Percentiles rank a stretch among this genome's conserved stretches.
These are phyloP conservation scores for Liasis olivaceus DNA, from an alignment of 2,797 vertebrate genomes.

Conservation along the genomic window DNA sequence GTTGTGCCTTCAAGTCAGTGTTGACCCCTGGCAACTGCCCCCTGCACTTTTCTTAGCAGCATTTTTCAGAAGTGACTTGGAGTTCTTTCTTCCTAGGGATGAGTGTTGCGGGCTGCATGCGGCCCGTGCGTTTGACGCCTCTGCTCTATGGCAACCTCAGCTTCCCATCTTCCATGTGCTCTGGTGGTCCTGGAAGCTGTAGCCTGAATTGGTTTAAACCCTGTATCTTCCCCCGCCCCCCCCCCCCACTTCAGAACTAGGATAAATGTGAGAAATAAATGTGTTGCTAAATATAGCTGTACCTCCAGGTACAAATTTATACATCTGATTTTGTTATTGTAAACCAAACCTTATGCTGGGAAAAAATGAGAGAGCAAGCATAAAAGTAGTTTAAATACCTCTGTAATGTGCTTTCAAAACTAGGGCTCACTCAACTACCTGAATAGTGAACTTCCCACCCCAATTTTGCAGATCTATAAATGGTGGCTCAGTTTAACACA, in stretches of 20 bases:
- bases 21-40: no score
- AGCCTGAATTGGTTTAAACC: background rate
- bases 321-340: background rate
- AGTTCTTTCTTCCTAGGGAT: no score
- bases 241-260: background rate
- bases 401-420: background rate
- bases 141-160: no score
- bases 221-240: background rate
- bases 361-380: accelerated
- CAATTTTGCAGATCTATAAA: background rate
- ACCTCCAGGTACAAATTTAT: background rate
- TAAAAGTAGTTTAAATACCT: background rate
- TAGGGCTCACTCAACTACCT: background rate
- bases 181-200: no score
- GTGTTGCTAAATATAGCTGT: background rate
- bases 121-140: no score
- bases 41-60: no score
- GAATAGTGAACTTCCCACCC: background rate
- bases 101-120: no score
- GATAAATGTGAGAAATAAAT: background rate
- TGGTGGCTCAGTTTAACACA: background rate
- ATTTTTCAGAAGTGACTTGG: no score
- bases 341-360: background rate
- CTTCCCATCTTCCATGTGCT: no score
- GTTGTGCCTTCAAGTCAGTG: no score